Conservation (phyloP, 2,797 vertebrate species). For the Falco concolor region DNA sequence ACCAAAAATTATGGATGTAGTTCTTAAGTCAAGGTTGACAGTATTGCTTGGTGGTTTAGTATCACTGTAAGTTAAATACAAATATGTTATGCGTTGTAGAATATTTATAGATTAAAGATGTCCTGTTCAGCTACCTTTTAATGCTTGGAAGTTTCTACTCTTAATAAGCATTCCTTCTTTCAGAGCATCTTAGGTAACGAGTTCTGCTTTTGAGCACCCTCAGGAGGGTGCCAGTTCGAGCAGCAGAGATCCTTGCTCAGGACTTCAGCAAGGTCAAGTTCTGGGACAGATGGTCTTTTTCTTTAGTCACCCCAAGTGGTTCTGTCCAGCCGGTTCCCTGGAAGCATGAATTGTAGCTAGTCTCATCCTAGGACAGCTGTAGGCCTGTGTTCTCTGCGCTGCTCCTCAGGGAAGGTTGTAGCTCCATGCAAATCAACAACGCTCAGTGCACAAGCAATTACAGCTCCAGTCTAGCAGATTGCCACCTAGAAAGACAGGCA, state of each 20-base stretch:
- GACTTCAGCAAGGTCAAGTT: background rate
- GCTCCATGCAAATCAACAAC: background rate
- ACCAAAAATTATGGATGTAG: background rate
- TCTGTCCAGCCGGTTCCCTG: background rate
- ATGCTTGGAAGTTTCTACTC: background rate
- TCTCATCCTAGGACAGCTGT: background rate
- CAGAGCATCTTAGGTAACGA: background rate
- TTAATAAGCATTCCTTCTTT: background rate
- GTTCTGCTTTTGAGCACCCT: background rate
- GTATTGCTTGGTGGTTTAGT: background rate
- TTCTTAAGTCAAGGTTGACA: background rate
- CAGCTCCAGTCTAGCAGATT: background rate
- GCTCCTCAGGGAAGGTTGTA: background rate
- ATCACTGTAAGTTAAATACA: background rate
- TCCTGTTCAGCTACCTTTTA: background rate
- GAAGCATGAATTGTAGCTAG: background rate
- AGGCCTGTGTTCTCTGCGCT: background rate
- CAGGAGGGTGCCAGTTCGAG: background rate
- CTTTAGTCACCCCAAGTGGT: background rate
- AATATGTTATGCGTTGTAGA: background rate
- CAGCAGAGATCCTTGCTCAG: background rate
- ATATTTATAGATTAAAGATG: background rate
- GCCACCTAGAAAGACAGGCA: background rate
- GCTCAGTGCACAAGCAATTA: background rate
- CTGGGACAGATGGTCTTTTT: background rate